Conservation (phyloP, 2,888 invertebrate genomes). For the Busseola fusca region DNA sequence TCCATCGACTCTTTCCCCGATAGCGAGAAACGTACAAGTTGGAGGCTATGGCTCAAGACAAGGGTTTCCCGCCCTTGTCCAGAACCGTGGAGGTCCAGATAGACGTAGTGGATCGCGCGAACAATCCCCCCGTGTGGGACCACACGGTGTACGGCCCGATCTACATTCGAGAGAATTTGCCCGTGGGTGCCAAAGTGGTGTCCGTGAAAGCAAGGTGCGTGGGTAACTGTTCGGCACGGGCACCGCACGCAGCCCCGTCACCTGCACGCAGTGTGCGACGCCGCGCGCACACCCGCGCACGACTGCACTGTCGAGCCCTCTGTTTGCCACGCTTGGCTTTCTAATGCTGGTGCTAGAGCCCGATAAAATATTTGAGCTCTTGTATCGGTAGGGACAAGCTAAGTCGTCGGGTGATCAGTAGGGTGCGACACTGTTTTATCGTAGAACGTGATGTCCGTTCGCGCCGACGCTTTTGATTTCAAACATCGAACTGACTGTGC, state of each 20-base stretch:
- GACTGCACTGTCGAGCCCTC: constrained; percentile 32
- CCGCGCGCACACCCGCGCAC: constrained; percentile 62
- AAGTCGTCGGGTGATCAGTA: constrained; percentile 13
- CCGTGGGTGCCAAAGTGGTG: constrained; percentile 99
- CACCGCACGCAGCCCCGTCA: constrained; percentile 90
- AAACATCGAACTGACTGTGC: constrained; percentile 19
- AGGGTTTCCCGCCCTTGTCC: constrained; percentile 98
- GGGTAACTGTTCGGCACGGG: constrained; percentile 88
- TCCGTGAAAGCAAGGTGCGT: constrained; percentile 99
- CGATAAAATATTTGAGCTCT: constrained; percentile 21
- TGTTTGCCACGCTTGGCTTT: constrained; percentile 25
- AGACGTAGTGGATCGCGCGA: constrained; percentile 99
- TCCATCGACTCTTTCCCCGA: constrained; percentile 90
- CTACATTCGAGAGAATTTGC: constrained; percentile 99
- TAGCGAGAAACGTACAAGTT: constrained; percentile 99
- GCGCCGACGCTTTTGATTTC: constrained; percentile 30
- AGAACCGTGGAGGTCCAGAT: constrained; percentile 99
- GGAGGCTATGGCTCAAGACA: constrained; percentile 99
- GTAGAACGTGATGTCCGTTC: constrained; percentile 17
- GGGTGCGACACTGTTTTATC: constrained; percentile 19
- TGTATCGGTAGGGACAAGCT: constrained; percentile 21
- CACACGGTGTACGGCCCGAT: constrained; percentile 98
- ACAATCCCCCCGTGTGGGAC: constrained; percentile 99
- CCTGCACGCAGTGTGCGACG: constrained; percentile 84
- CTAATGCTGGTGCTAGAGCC: constrained; percentile 11